These are phyloP conservation scores for Sardina pilchardus DNA, from an alignment of 2,113 vertebrate genomes.

Conservation along the genomic window DNA sequence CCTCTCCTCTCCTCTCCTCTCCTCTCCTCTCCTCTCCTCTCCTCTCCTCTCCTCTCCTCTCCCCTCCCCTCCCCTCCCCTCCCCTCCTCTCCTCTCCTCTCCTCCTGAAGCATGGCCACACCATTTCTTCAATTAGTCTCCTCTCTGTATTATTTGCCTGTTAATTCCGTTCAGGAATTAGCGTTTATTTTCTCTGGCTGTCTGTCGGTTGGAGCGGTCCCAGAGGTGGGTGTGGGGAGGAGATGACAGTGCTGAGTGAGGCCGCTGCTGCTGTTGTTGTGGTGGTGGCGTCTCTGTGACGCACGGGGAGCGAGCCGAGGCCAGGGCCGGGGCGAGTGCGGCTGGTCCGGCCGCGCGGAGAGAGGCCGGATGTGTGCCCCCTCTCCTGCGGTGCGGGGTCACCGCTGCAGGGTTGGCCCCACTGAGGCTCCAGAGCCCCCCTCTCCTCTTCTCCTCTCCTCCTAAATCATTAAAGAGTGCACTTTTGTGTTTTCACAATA, in stretches of 20 bases:
- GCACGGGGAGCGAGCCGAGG: neutral
- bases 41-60: too few species aligned
- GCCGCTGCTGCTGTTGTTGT: neutral
- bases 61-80: too few species aligned
- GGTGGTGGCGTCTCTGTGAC: neutral
- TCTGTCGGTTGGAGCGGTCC: neutral
- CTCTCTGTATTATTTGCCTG: neutral
- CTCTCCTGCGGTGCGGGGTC: slow-evolving; percentile 1
- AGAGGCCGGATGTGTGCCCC: slow-evolving; percentile 13
- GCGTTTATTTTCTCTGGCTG: slow-evolving; percentile 9
- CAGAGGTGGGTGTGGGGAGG: neutral
- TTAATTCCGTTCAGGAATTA: neutral
- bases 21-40: too few species aligned
- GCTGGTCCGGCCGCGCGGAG: neutral
- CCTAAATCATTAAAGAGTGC: slow-evolving; percentile 11
- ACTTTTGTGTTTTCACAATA: slow-evolving; percentile 21
- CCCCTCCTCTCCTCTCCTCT: neutral
- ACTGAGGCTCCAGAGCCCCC: neutral
- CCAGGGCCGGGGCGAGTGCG: neutral
- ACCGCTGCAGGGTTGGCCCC: neutral
- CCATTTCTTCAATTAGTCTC: neutral
- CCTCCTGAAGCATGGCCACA: too few species aligned
- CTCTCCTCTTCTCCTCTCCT: neutral
- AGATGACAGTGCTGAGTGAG: neutral
- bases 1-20: too few species aligned